A percentile compares a stretch with the other conserved stretches of the same genome.
These are phyloP conservation scores for Peromyscus polionotus DNA, from an alignment of 2,113 vertebrate genomes.

Conservation along the genomic window DNA sequence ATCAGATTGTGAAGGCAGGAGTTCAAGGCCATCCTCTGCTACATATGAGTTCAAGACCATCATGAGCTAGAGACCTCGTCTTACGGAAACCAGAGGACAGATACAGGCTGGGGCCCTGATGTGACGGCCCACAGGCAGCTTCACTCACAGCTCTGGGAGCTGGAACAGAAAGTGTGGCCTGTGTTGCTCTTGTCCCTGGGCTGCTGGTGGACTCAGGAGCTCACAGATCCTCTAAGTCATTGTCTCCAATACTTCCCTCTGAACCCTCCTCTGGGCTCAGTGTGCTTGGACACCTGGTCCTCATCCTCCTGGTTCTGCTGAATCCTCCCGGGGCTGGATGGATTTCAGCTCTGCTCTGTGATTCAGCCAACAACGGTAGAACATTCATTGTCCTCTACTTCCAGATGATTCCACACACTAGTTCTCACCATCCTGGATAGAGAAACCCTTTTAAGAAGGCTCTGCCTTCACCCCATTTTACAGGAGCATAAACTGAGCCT, in stretches of 20 bases:
- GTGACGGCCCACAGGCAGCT: background rate
- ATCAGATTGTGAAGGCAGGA: background rate
- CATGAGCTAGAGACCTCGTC: background rate
- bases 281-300: background rate
- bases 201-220: background rate
- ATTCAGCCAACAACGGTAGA: background rate
- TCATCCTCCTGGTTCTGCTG: background rate
- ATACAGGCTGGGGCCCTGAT: rapidly evolving
- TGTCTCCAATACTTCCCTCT: too few species aligned
- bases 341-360: background rate
- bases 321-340: background rate
- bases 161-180: too few species aligned
- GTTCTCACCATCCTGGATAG: background rate
- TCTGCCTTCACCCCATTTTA: background rate
- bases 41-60: background rate
- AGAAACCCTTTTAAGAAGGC: background rate
- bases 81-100: background rate
- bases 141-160: background rate
- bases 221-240: background rate
- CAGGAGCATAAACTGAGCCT: background rate
- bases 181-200: too few species aligned
- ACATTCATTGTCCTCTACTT: too few species aligned
- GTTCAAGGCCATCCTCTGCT: background rate
- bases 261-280: background rate
- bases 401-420: background rate